Evolutionary conservation across 2,113 vertebrate species (phyloP), one percentile per base, ranked within the genome.

Genomic region (Crocuta crocuta): DNA sequence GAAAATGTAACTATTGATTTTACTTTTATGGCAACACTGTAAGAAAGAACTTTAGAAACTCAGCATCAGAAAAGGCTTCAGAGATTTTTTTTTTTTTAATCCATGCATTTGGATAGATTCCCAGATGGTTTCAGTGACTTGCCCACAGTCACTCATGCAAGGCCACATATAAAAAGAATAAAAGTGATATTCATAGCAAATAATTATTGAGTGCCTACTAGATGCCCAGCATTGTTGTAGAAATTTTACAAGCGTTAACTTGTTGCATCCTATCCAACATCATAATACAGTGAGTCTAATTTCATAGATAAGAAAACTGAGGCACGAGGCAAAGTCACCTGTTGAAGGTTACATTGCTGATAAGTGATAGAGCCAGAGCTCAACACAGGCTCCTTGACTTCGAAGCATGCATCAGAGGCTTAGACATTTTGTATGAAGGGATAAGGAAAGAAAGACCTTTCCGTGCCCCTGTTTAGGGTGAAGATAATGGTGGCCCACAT

Each of bases 1-100:
- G 78, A 88, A 97, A 98, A 97, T 63, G 1, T n/a, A 97, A 98
- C 86, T 97, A 98, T 98, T 97, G 97, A 98, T 98, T 98, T 91
- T 91, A 96, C 81, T 97, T 95, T 91, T 90, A 88, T 86, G 98
- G 94, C 89, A 97, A 73, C 70, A 24, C 16, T 16, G n/a, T 84
- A 78, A 61, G 89, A 82, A 45, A 85, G 74, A 96, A 96, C 55
- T 85, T 91, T 19, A 58, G 73, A 86, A 94, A 70, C 73, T 85
- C 26, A 92, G 80, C 55, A 63, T 43, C 31, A 43, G 76, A 76
- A 91, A 65, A 71, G 55, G n/a, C 70, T 92, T 94, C 39, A 80
- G 76, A 74, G 28, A 90, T 90, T 5, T 76, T 82, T 71, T 76
- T 82, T 71, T 61, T 93, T 83, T 26, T 28, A 91, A 81, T 61